A percentile compares a stretch with the other conserved stretches of the same genome.
phyloP scores from a whole-genome alignment of 1,140 invertebrate genomes.

The Anoplolepis gracilipes region DNA sequence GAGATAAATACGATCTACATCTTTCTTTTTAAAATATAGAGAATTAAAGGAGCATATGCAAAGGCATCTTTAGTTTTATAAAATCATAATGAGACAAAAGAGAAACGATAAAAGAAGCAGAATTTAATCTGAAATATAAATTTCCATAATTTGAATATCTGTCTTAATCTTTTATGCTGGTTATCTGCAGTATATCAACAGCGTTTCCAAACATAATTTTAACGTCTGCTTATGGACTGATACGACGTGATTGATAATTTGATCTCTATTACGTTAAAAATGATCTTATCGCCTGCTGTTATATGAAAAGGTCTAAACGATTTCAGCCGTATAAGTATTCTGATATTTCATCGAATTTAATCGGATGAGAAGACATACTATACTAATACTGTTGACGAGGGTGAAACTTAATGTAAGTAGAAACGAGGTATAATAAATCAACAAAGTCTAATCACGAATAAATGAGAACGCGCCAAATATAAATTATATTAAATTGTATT shows the following conservation, averaged over 20 bases:
- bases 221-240: constrained; percentile 34
- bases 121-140: constrained; percentile 56
- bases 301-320: too few species aligned
- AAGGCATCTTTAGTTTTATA: neutral
- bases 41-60: neutral
- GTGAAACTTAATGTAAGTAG: neutral
- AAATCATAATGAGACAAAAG: neutral
- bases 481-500: neutral
- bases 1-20: neutral
- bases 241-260: constrained; percentile 50
- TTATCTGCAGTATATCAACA: constrained; percentile 61
- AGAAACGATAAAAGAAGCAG: neutral
- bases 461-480: neutral
- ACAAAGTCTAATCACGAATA: constrained; percentile 11
- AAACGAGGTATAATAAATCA: constrained; percentile 5
- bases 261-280: too few species aligned
- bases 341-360: constrained; percentile 71
- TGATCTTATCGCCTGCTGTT: too few species aligned
- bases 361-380: neutral
- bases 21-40: neutral
- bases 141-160: constrained; percentile 66
- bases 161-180: constrained; percentile 71
- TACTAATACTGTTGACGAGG: neutral
- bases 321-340: constrained; percentile 69
- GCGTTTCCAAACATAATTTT: constrained; percentile 67